Evolutionary conservation across 2,797 vertebrate genomes (phyloP).

Genomic region (Coluber constrictor): DNA sequence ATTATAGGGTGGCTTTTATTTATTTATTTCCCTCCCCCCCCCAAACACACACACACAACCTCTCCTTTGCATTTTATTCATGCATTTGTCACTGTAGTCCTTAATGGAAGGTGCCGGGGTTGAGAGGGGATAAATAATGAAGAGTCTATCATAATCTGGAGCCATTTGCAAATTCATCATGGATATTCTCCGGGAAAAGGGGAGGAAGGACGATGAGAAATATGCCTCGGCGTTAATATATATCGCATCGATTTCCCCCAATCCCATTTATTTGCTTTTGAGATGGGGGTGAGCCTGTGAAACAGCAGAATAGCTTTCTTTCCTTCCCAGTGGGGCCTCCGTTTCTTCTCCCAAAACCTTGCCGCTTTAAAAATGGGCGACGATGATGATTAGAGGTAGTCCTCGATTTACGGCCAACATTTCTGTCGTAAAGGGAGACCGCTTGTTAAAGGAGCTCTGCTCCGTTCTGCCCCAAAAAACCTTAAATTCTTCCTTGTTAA

Average conservation of each 20-base stretch:
- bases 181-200: conserved; percentile 57
- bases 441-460: too few species aligned
- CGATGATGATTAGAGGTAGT: too few species aligned
- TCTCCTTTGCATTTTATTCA: conserved; percentile 64
- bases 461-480: too few species aligned
- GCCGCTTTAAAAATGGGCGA: not conserved
- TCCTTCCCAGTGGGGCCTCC: conserved; percentile 20
- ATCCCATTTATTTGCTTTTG: conserved; percentile 63
- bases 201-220: conserved; percentile 53
- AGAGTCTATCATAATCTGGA: conserved; percentile 71
- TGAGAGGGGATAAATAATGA: conserved; percentile 66
- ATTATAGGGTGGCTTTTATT: conserved; percentile 58
- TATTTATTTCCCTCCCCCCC: conserved; percentile 39
- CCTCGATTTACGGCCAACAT: too few species aligned
- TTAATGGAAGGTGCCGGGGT: conserved; percentile 62
- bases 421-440: too few species aligned
- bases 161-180: conserved; percentile 81
- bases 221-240: conserved; percentile 57
- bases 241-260: conserved; percentile 72
- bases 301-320: conserved; percentile 35
- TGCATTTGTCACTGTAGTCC: conserved; percentile 69
- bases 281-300: conserved; percentile 67
- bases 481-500: not conserved
- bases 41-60: too few species aligned
- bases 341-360: not conserved